These are phyloP conservation scores for Spheniscus humboldti DNA, from an alignment of 2,797 vertebrate genomes.

Conservation along the genomic window DNA sequence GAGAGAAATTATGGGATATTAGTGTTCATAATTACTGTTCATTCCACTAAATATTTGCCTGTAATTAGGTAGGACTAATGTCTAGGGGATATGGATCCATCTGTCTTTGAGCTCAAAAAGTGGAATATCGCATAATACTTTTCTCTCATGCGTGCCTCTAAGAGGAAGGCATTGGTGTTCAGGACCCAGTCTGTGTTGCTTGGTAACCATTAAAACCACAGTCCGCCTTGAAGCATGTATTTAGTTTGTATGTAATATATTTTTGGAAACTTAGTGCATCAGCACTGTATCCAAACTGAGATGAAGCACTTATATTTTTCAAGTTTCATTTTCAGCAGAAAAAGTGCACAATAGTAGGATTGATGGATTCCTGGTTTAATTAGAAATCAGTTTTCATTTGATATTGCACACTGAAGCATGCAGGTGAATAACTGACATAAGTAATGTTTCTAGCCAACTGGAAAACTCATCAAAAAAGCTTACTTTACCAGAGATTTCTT, in stretches of 20 bases:
- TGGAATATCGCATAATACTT: neutral
- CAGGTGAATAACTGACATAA: neutral
- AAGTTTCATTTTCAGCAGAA: conserved; percentile 11
- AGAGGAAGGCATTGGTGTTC: neutral
- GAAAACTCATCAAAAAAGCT: neutral
- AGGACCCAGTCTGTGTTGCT: conserved; percentile 24
- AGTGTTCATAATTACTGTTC: neutral
- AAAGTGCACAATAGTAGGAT: neutral
- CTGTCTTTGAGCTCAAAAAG: neutral
- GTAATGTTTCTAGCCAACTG: neutral
- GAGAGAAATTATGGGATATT: neutral
- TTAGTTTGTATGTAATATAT: neutral
- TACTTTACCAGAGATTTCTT: neutral
- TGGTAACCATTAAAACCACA: conserved; percentile 49
- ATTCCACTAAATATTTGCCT: neutral
- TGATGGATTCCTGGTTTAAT: conserved; percentile 16
- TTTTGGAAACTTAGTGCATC: conserved; percentile 28
- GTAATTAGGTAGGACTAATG: neutral
- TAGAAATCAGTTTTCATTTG: neutral
- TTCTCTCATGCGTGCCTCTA: neutral
- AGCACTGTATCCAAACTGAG: neutral
- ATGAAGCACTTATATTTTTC: neutral
- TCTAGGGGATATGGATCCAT: neutral
- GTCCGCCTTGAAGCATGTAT: neutral
- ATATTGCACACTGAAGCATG: neutral